Evolutionary conservation across 2,888 invertebrate species (phyloP).

Genomic region (Charanyca ferruginea): DNA sequence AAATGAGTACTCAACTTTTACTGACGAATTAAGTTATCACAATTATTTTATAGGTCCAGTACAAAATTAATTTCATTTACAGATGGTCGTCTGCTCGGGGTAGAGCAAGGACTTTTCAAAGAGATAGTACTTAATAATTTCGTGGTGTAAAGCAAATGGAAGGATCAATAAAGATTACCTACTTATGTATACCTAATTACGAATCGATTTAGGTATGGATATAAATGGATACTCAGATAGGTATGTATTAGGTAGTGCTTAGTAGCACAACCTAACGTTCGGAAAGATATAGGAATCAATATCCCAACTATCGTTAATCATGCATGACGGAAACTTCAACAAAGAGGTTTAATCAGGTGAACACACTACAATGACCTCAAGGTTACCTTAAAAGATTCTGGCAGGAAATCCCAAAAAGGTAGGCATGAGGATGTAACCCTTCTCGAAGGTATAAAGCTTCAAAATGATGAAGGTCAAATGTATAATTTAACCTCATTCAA

Average conservation of each 20-base stretch:
- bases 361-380: constrained; percentile 25
- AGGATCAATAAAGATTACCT: no score
- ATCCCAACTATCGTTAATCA: constrained; percentile 17
- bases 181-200: no score
- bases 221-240: no score
- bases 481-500: constrained; percentile 29
- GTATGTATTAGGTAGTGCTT: background rate
- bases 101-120: no score
- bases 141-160: no score
- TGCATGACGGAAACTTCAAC: constrained; percentile 16
- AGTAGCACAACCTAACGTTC: background rate
- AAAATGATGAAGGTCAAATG: constrained; percentile 43
- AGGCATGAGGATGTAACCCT: constrained; percentile 27
- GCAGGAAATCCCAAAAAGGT: constrained; percentile 33
- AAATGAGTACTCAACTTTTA: no score
- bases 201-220: no score
- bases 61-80: no score
- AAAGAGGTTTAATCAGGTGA: constrained; percentile 44
- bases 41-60: no score
- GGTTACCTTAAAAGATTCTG: constrained; percentile 29
- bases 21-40: no score
- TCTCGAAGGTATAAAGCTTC: constrained; percentile 18
- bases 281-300: background rate
- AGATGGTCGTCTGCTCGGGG: no score
- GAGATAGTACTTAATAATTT: no score